Evolutionary conservation across 1,140 invertebrate species (phyloP).

Genomic region (Ceratina calcarata): DNA sequence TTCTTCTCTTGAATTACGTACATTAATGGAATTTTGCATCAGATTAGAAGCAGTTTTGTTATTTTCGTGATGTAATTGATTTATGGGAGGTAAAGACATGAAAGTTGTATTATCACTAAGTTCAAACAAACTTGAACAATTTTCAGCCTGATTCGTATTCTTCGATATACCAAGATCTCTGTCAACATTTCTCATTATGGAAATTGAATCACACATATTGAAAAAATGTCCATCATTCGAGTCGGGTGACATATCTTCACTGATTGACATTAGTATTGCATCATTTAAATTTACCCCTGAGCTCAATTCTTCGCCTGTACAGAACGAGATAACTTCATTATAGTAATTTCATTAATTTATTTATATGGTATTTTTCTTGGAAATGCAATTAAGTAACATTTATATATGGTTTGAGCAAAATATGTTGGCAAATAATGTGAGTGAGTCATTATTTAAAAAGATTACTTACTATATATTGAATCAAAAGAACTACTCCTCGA

Average conservation of each 20-base stretch:
- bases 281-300: background rate
- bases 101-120: background rate
- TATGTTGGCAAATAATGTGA: no score
- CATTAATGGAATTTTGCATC: background rate
- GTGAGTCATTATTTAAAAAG: no score
- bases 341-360: no score
- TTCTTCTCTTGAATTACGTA: background rate
- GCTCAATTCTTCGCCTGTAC: background rate
- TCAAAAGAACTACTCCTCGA: no score
- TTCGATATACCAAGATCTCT: background rate
- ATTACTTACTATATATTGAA: no score
- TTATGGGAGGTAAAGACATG: background rate
- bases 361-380: no score
- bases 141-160: background rate
- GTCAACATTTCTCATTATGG: no score
- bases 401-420: no score
- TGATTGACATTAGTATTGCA: background rate
- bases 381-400: no score
- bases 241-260: background rate
- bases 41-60: background rate
- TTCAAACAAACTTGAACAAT: background rate
- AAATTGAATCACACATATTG: background rate
- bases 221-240: background rate
- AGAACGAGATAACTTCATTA: background rate
- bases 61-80: background rate